Evolutionary conservation across 2,888 invertebrate species (phyloP).

Genomic region (Auanema freiburgensis): DNA sequence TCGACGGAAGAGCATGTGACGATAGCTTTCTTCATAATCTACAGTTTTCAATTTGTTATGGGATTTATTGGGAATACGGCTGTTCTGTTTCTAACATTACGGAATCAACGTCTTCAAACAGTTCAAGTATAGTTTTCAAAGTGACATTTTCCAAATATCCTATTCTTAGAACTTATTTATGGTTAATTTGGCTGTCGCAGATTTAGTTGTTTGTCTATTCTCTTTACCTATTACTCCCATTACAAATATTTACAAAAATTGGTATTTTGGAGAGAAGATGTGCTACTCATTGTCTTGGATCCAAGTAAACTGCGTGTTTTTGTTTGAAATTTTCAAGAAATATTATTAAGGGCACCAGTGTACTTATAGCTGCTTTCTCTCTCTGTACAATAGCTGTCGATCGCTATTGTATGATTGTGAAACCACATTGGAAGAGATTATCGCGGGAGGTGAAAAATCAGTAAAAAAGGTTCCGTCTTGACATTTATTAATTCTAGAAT

Average conservation of each 20-base stretch:
- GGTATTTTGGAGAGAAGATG: slow-evolving; percentile 23
- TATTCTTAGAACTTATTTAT: slow-evolving; percentile 22
- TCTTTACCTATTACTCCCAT: slow-evolving; percentile 24
- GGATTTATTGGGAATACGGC: slow-evolving; percentile 20
- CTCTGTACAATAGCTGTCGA: slow-evolving; percentile 22
- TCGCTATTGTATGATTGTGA: slow-evolving; percentile 23
- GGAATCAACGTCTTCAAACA: slow-evolving; percentile 18
- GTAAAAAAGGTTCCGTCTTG: neutral
- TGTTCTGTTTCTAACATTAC: slow-evolving; percentile 18
- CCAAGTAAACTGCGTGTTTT: slow-evolving; percentile 10
- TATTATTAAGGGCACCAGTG: slow-evolving; percentile 19
- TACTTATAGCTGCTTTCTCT: slow-evolving; percentile 22
- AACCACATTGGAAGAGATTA: slow-evolving; percentile 17
- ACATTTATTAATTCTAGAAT: slow-evolving; percentile 11
- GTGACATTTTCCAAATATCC: no score
- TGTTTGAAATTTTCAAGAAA: slow-evolving; percentile 4
- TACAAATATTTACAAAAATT: slow-evolving; percentile 24
- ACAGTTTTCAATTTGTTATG: slow-evolving; percentile 15
- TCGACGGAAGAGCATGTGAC: slow-evolving; percentile 14
- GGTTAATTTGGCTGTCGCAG: slow-evolving; percentile 20
- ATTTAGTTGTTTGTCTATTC: slow-evolving; percentile 21
- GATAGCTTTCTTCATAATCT: slow-evolving; percentile 18
- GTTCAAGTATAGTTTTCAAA: no score
- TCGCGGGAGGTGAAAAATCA: slow-evolving; percentile 11
- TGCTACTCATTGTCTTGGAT: slow-evolving; percentile 23